Evolutionary conservation across 2,113 vertebrate genomes (phyloP).

Genomic region (Psittacula cyanocephala): DNA sequence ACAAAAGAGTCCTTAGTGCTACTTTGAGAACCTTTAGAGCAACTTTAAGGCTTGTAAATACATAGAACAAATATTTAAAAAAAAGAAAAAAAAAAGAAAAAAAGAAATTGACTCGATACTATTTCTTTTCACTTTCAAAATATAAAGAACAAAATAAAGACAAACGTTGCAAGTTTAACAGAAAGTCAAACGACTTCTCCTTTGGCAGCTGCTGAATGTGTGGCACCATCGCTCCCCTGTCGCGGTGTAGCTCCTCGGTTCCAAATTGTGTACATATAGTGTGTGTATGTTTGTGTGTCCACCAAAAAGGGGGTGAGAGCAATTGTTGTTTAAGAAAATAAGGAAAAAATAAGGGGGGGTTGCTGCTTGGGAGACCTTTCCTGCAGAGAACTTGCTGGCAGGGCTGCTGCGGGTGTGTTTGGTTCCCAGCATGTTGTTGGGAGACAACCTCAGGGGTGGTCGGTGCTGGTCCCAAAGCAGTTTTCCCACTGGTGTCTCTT

Average conservation of each 20-base stretch:
- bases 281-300: neutral
- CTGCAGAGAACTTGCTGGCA: neutral
- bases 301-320: slow-evolving; percentile 35
- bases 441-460: neutral
- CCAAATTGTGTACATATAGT: neutral
- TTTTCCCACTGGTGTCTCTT: neutral
- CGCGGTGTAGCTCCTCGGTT: neutral
- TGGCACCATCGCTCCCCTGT: neutral
- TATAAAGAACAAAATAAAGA: slow-evolving; percentile 86
- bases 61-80: slow-evolving; percentile 94
- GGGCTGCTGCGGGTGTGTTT: neutral
- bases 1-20: slow-evolving; percentile 85
- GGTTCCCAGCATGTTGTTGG: neutral
- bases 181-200: slow-evolving; percentile 74
- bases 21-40: slow-evolving; percentile 87
- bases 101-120: slow-evolving; percentile 79
- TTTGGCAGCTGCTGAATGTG: slow-evolving; percentile 66
- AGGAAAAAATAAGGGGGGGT: neutral
- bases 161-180: slow-evolving; percentile 83
- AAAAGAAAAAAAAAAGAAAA: slow-evolving; percentile 54
- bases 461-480: neutral
- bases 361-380: neutral
- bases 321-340: neutral
- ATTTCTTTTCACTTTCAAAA: slow-evolving; percentile 86
- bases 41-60: slow-evolving; percentile 98